Evolutionary conservation across 2,113 vertebrate species (phyloP), one percentile per base, ranked within the genome.

Genomic region (Balaeniceps rex): DNA sequence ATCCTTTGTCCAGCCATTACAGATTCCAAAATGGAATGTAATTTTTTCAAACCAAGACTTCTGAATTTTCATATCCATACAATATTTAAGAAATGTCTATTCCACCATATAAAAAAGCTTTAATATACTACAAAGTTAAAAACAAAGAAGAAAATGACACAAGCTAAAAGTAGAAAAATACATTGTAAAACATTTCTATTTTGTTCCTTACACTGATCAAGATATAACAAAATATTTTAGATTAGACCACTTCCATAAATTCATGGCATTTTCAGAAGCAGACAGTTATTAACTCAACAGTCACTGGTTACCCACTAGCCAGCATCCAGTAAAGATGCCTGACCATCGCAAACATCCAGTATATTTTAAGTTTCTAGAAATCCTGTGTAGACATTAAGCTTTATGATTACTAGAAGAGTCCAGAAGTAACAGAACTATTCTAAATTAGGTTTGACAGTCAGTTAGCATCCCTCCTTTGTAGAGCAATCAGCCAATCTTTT

Each of bases 131-230:
- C 93, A 98, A 96, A 89, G 89, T 95, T 95, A 95, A 95, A 97
- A 96, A 95, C 93, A 93, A 96, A 94, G n/a, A 93, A 94, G 87
- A 96, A 97, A 97, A 98, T 89, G 82, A 94, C 92, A 96, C 85
- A 94, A 97, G 97, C 95, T 94, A 93, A 91, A 91, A 97, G 95
- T 98, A 98, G 97, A 98, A 98, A 98, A 98, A 98, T 98, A 97
- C 95, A 95, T 55, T 70, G 52, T 89, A 93, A 97, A 89, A 94
- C 91, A 88, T 91, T 96, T 85, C 83, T 95, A 93, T 44, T 87
- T 89, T 95, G 94, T 94, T 97, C 82, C 95, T 97, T 97, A 97
- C 90, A 95, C 83, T 93, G 92, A 93, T 93, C 36, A 49, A 90
- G 94, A 83, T 92, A 94, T 79, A 76, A 96, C 74, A 93, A 95